phyloP scores from a whole-genome alignment of 2,797 vertebrate genomes.

The Gadopsis bispinosus region DNA sequence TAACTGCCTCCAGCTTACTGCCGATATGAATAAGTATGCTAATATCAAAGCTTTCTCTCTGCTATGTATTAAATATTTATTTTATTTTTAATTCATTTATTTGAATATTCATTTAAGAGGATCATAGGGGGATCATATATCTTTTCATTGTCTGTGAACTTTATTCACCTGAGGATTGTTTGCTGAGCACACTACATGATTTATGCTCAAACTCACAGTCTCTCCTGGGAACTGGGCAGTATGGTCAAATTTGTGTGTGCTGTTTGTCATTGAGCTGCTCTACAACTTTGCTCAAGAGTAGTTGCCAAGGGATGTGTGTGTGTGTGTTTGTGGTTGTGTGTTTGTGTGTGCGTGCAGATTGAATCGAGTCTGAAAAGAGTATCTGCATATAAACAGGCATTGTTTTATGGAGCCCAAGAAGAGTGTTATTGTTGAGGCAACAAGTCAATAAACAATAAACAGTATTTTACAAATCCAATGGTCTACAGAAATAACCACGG shows the following conservation, averaged over 20 bases:
- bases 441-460: slow-evolving; percentile 29
- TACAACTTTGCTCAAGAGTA: slow-evolving; percentile 29
- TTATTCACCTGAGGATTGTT: slow-evolving; percentile 54
- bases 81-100: slow-evolving; percentile 34
- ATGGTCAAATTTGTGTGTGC: slow-evolving; percentile 54
- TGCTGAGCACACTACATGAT: slow-evolving; percentile 49
- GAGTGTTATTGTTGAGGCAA: slow-evolving; percentile 27
- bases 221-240: slow-evolving; percentile 45
- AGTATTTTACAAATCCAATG: slow-evolving; percentile 17
- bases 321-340: slow-evolving; percentile 21
- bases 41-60: slow-evolving; percentile 32
- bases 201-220: slow-evolving; percentile 42
- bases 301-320: slow-evolving; percentile 25
- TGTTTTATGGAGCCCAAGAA: slow-evolving; percentile 37
- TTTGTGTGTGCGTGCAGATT: slow-evolving; percentile 34
- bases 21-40: slow-evolving; percentile 45
- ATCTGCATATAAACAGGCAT: slow-evolving; percentile 39
- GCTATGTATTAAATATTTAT: slow-evolving; percentile 55
- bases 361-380: slow-evolving; percentile 57
- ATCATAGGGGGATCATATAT: slow-evolving; percentile 9
- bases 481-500: not conserved
- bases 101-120: slow-evolving; percentile 55
- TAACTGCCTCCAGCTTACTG: slow-evolving; percentile 41
- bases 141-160: slow-evolving; percentile 8
- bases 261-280: slow-evolving; percentile 37